phyloP scores from a whole-genome alignment of 2,888 invertebrate species.

The Scaptodrosophila latifasciaeformis region DNA sequence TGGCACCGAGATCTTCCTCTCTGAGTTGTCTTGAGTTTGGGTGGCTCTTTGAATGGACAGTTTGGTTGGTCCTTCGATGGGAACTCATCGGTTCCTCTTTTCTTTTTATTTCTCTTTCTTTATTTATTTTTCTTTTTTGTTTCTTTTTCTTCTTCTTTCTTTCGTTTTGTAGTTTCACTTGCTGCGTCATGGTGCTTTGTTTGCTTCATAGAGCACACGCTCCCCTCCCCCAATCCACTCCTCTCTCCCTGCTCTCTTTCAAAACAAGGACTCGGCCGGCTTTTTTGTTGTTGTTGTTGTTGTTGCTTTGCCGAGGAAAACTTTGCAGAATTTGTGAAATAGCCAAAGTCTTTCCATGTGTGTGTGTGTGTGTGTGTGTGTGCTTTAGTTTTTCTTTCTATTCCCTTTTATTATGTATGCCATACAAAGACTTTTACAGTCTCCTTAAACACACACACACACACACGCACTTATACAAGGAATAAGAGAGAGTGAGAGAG shows the following conservation, averaged over 20 bases:
- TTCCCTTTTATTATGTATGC: constrained; percentile 11
- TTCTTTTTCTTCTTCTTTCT: constrained; percentile 13
- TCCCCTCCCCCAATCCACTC: not conserved
- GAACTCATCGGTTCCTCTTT: no score
- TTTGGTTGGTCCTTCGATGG: no score
- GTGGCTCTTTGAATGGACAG: no score
- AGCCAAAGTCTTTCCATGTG: not conserved
- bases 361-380: no score
- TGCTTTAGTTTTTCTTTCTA: constrained; percentile 19
- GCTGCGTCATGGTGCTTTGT: constrained; percentile 20
- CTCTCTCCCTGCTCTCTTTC: not conserved
- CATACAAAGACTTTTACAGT: not conserved
- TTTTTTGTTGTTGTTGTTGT: not conserved
- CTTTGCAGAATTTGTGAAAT: not conserved
- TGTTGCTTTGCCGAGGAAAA: not conserved
- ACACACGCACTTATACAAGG: no score
- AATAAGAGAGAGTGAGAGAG: no score
- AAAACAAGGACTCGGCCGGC: no score
- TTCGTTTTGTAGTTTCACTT: constrained; percentile 18
- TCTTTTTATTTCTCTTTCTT: not conserved
- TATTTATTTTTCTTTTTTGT: not conserved
- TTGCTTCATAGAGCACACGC: no score
- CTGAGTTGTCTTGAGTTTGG: no score
- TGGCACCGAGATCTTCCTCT: no score
- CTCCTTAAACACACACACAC: not conserved